These are phyloP conservation scores for Cydia pomonella DNA, from an alignment of 1,140 invertebrate species.

Conservation along the genomic window DNA sequence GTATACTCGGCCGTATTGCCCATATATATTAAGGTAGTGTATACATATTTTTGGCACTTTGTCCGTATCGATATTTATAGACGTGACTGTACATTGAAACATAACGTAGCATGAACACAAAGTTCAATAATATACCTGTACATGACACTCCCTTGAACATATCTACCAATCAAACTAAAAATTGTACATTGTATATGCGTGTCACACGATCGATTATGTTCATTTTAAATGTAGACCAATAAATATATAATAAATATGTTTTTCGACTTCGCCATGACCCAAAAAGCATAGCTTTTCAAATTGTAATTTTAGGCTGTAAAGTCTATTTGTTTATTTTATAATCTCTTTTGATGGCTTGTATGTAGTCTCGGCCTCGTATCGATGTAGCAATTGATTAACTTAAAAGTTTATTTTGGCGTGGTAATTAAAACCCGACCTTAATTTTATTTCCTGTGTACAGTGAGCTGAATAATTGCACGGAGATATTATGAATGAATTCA, in stretches of 20 bases:
- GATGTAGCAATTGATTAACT: too few relatives aligned
- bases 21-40: too few relatives aligned
- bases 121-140: not conserved
- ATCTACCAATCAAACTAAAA: not conserved
- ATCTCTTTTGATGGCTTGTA: conserved; percentile 8
- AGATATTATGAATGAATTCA: too few relatives aligned
- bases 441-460: too few relatives aligned
- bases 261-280: conserved; percentile 12
- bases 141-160: not conserved
- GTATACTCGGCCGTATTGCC: too few relatives aligned
- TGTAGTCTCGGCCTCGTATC: not conserved
- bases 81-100: too few relatives aligned
- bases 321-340: conserved; percentile 27
- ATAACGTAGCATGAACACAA: too few relatives aligned
- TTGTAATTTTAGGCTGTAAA: conserved; percentile 29
- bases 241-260: not conserved
- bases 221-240: conserved; percentile 9
- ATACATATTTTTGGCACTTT: too few relatives aligned
- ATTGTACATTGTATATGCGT: not conserved
- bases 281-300: conserved; percentile 29
- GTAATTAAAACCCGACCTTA: too few relatives aligned
- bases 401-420: too few relatives aligned
- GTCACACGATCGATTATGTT: not conserved
- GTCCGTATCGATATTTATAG: too few relatives aligned
- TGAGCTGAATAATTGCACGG: too few relatives aligned